phyloP scores from a whole-genome alignment of 2,797 vertebrate genomes.

The Coregonus sp. region DNA sequence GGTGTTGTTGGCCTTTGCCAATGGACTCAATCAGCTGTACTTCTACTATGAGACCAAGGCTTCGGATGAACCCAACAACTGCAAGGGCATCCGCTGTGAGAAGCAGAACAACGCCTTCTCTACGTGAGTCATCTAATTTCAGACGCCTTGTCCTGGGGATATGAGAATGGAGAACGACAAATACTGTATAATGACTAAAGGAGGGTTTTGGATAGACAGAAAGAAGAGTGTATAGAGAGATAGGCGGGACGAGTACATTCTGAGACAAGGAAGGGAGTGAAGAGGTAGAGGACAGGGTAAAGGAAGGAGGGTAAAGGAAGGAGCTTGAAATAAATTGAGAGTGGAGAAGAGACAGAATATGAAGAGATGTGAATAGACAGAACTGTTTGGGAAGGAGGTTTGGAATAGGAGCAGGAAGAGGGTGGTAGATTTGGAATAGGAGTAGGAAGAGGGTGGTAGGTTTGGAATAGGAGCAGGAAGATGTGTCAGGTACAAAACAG shows the following conservation, averaged over 20 bases:
- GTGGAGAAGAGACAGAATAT: background rate
- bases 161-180: too few relatives aligned
- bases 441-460: too few relatives aligned
- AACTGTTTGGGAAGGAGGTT: background rate
- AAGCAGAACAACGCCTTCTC: conserved; percentile 99
- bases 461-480: too few relatives aligned
- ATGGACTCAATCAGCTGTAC: conserved; percentile 97
- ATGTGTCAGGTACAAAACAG: background rate
- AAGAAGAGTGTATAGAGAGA: background rate
- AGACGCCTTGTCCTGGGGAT: background rate
- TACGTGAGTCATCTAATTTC: conserved; percentile 80
- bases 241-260: background rate
- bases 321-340: background rate
- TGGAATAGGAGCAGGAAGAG: too few relatives aligned
- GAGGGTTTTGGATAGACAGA: background rate
- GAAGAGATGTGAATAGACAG: background rate
- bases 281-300: background rate
- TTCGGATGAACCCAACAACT: conserved; percentile 93
- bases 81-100: conserved; percentile 97
- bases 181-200: background rate
- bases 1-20: conserved; percentile 95
- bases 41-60: conserved; percentile 98
- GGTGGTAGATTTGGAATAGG: too few relatives aligned
- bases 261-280: background rate
- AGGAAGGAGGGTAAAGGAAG: too few relatives aligned